Base-by-base conservation (phyloP, 2,113 vertebrate species). In the Microcebus jonahi region DNA sequence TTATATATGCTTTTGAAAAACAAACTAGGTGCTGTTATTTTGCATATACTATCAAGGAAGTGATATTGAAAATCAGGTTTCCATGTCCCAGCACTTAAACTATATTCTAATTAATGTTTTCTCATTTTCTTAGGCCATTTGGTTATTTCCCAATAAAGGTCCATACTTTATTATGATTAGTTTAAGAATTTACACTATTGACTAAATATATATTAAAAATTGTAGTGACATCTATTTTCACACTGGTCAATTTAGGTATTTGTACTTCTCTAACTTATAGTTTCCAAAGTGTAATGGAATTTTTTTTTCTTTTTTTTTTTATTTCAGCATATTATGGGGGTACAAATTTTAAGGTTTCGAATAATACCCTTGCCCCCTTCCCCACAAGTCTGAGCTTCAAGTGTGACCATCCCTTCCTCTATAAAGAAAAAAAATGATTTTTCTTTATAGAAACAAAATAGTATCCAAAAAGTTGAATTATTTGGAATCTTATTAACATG, bases 51-150 rank as follows among this genome's bases (percentile, higher is more conserved):
- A 50, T 80, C 25, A 84, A 45, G 34, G 20, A 53, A 84, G 18
- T 67, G 9, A 4, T 83, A 96, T 87, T 87, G 79, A 83, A 95
- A 96, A 95, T 87, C 20, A 96, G 21, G 20, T 84, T 82, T 91
- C 8, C 25, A 87, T 13, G 2, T 75, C 13, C 34, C 3, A 50
- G n/a, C 1, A 68, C 48, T 88, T 93, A 82, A 84, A 82, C 63
- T 25, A 18, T 63, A 80, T 92, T 97, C 93, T 70, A 42, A 73
- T 93, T 88, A 79, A 77, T 55, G 10, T 67, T 86, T 77, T 88
- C 71, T 82, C 14, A 93, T 93, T 97, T 96, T 91, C 86, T 68
- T 91, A 79, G 6, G 9, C 2, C 13, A 75, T 93, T 87, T 96
- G 27, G 3, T 90, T 95, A 81, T 55, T 84, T 91, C 36, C 13